phyloP scores from a whole-genome alignment of 2,113 vertebrate species.

The Taxidea taxus region DNA sequence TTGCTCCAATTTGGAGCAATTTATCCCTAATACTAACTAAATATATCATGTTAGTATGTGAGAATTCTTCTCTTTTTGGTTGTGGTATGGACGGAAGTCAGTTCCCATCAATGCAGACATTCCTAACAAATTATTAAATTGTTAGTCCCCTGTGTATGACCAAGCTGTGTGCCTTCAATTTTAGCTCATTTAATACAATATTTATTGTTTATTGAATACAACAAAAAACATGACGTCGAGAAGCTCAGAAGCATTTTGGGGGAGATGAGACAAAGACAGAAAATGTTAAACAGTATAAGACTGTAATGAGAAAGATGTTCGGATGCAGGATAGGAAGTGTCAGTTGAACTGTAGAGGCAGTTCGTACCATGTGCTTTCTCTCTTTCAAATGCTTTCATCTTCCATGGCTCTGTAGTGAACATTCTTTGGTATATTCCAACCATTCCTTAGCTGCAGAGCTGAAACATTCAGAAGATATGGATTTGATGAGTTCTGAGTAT shows the following conservation, averaged over 20 bases:
- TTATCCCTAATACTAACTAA: background rate
- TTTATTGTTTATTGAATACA: background rate
- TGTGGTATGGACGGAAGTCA: background rate
- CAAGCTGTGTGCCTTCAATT: background rate
- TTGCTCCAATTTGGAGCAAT: background rate
- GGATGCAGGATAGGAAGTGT: background rate
- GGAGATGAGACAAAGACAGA: background rate
- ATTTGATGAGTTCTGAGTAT: background rate
- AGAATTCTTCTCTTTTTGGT: background rate
- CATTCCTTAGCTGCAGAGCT: background rate
- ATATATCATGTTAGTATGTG: background rate
- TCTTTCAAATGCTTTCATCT: conserved; percentile 29
- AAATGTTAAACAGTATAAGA: background rate
- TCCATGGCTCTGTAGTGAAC: background rate
- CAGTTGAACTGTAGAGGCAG: background rate
- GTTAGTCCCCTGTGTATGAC: background rate
- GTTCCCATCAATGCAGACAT: background rate
- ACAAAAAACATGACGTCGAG: background rate
- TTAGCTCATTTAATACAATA: background rate
- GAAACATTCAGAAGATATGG: background rate
- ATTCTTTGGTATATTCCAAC: background rate
- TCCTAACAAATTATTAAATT: background rate
- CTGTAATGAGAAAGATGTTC: background rate
- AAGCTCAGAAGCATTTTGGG: background rate
- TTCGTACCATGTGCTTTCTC: background rate